Evolutionary conservation across 2,113 vertebrate genomes (phyloP).

Genomic region (Buteo buteo): DNA sequence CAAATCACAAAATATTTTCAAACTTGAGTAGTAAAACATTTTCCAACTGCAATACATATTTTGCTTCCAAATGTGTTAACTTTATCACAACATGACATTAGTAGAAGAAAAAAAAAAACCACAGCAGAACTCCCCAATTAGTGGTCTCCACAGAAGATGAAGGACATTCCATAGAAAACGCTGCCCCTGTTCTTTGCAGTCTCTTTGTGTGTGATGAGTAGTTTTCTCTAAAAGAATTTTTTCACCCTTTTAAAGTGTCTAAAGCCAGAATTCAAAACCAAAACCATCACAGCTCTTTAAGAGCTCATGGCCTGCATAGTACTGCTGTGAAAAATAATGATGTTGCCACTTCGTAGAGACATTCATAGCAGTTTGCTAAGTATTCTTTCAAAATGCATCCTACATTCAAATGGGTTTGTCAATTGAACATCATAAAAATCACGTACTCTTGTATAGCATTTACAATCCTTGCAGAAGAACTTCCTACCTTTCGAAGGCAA

Average conservation of each 20-base stretch:
- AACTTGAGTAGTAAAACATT: background rate
- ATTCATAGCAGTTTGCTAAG: background rate
- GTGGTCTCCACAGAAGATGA: background rate
- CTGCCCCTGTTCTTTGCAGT: background rate
- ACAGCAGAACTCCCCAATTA: background rate
- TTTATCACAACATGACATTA: background rate
- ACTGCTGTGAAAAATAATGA: constrained; percentile 16
- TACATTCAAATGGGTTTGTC: constrained; percentile 16
- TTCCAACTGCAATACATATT: background rate
- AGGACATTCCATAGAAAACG: background rate
- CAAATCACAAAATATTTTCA: background rate
- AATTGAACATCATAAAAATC: background rate
- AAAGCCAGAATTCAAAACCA: constrained; percentile 34
- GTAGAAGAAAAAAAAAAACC: background rate
- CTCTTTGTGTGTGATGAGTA: background rate
- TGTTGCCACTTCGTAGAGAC: background rate
- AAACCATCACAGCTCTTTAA: background rate
- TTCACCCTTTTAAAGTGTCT: background rate
- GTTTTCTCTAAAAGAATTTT: background rate
- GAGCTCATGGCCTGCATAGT: background rate
- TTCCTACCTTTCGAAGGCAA: background rate
- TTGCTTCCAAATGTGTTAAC: background rate
- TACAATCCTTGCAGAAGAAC: background rate
- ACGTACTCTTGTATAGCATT: background rate
- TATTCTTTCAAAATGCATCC: constrained; percentile 16